Base-by-base conservation (phyloP, 1,140 invertebrate species). In the Drosophila mojavensis region DNA sequence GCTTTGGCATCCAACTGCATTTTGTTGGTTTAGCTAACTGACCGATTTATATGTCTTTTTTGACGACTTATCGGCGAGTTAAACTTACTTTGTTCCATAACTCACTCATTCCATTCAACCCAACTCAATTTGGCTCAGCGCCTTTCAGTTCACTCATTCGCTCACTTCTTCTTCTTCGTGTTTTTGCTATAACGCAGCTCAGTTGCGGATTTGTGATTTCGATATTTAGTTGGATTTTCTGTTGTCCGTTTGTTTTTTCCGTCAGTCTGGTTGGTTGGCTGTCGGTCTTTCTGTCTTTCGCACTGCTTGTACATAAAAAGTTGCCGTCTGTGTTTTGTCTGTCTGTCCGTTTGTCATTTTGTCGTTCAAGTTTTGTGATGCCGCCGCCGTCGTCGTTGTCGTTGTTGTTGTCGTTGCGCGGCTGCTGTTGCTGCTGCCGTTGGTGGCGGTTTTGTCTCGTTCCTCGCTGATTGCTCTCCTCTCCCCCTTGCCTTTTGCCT, bases 181-280 rank as follows among this genome's bases (percentile, higher is more conserved):
- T 58, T 81, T 60, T 68, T 66, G 64, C 76, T 69, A 71, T 79
- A 72, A 62, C 60, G 77, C 66, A 75, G 70, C 72, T 70, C 75
- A 73, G 75, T 86, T 85, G 82, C 76, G 82, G 82, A 86, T 86
- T 86, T 88, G 83, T 88, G 83, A 82, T 86, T 86, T 88, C 83
- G 82, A 88, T 86, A 88, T 86, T 88, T 86, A 86, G 81, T 85
- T 86, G 82, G 74, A 85, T 85, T 77, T 79, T 78, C 54, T 71
- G 62, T 55, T 43, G 69, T 62, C 64, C 47, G 43, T 30, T 43
- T 58, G 45, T 69, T 51, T 56, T 66, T 51, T 65, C 41, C 7
- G 43, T 39, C 53, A 4, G 70, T 60, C 45, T 60, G 78, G 20
- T 20, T 20, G 20, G 20, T 20, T 1, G 20, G 2, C 20, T 20